Conservation (phyloP, 1,140 invertebrate genomes). For the Ylistrum balloti region DNA sequence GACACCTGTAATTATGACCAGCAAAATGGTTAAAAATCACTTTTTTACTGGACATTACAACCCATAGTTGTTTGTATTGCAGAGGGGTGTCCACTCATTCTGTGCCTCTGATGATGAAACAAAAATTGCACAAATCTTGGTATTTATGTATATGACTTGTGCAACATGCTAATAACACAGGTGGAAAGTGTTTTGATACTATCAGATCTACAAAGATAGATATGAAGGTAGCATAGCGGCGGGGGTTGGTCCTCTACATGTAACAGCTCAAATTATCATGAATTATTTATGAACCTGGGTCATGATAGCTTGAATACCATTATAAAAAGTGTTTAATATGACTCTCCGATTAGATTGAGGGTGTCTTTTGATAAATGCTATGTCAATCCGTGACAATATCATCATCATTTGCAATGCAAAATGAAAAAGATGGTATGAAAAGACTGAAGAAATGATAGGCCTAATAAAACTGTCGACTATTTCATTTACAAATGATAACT, state of each 20-base stretch:
- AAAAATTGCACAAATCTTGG: too few species aligned
- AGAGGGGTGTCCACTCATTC: background rate
- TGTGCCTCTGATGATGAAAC: background rate
- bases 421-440: constrained; percentile 15
- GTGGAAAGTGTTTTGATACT: constrained; percentile 11
- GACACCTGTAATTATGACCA: background rate
- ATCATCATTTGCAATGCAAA: constrained; percentile 39
- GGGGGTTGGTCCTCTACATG: constrained; percentile 14
- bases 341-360: background rate
- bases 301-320: constrained; percentile 22
- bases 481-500: constrained; percentile 8
- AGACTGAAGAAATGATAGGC: constrained; percentile 37
- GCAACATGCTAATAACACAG: constrained; percentile 21
- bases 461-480: background rate
- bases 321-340: constrained; percentile 34
- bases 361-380: constrained; percentile 29
- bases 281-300: constrained; percentile 11
- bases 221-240: constrained; percentile 42
- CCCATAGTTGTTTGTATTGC: too few species aligned
- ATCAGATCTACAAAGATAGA: constrained; percentile 31
- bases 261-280: constrained; percentile 42
- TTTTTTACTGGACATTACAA: background rate
- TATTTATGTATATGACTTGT: background rate
- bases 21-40: background rate
- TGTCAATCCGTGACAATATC: constrained; percentile 34